Percentiles rank a stretch among this genome's conserved stretches.
Conservation (phyloP, 2,888 invertebrate genomes). For the Invenusta paracnida region DNA sequence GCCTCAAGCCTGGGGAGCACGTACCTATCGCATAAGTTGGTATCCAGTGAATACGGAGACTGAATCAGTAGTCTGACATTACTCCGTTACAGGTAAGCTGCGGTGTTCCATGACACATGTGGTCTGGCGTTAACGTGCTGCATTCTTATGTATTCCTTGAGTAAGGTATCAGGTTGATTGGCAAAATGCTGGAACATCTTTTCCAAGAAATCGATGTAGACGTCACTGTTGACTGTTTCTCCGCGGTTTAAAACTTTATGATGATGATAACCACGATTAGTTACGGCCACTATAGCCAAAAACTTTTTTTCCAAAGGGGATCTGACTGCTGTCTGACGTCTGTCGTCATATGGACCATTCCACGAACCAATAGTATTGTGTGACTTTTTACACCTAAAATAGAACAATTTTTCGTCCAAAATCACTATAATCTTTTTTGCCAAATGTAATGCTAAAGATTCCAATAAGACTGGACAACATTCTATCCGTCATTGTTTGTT, state of each 20-base stretch:
- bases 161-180: slow-evolving; percentile 21
- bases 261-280: slow-evolving; percentile 25
- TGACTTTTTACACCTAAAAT: not conserved
- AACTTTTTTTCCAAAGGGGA: not conserved
- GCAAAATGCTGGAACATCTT: no score
- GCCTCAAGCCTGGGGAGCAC: slow-evolving; percentile 26
- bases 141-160: slow-evolving; percentile 25
- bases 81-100: slow-evolving; percentile 23
- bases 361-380: slow-evolving; percentile 28
- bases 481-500: not conserved
- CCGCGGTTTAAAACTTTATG: no score
- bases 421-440: not conserved
- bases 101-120: slow-evolving; percentile 10
- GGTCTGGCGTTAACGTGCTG: slow-evolving; percentile 17
- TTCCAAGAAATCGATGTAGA: slow-evolving; percentile 25
- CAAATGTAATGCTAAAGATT: not conserved
- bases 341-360: slow-evolving; percentile 25
- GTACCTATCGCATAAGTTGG: slow-evolving; percentile 25
- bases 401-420: not conserved
- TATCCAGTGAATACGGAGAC: slow-evolving; percentile 23
- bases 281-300: slow-evolving; percentile 23
- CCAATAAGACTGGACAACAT: not conserved
- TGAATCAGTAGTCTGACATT: slow-evolving; percentile 29
- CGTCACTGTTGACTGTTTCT: not conserved
- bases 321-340: not conserved